phyloP scores from a whole-genome alignment of 2,113 vertebrate species.

The Parus major region DNA sequence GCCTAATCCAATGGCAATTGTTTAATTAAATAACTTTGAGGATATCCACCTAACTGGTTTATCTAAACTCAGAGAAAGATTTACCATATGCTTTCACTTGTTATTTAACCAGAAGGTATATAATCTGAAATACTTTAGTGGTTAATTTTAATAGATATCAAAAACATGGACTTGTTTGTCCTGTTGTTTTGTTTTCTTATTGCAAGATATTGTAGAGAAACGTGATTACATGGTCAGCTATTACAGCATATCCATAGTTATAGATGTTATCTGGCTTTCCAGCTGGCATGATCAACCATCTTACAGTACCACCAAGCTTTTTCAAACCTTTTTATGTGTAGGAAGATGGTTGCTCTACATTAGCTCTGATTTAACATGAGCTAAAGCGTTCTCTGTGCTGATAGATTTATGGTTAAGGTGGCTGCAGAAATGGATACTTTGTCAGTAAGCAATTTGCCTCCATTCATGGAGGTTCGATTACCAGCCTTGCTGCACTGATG shows the following conservation, averaged over 20 bases:
- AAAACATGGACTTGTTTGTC: background rate
- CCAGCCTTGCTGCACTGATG: background rate
- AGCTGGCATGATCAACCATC: background rate
- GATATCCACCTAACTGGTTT: background rate
- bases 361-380: background rate
- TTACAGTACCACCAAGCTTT: background rate
- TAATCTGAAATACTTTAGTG: background rate
- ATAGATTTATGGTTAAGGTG: conserved; percentile 3
- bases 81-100: background rate
- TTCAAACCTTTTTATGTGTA: background rate
- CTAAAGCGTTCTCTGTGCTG: background rate
- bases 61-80: background rate
- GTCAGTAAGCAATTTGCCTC: background rate
- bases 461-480: background rate
- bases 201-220: background rate
- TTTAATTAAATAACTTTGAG: background rate
- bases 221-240: background rate
- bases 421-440: background rate
- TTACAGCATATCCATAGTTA: background rate
- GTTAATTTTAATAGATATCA: background rate
- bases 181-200: background rate
- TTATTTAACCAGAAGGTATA: background rate
- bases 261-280: background rate
- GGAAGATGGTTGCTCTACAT: background rate
- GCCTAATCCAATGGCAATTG: background rate